A percentile compares a stretch with the other conserved stretches of the same genome.
These are phyloP conservation scores for Tautogolabrus adspersus DNA, from an alignment of 2,113 vertebrate genomes.

Conservation along the genomic window DNA sequence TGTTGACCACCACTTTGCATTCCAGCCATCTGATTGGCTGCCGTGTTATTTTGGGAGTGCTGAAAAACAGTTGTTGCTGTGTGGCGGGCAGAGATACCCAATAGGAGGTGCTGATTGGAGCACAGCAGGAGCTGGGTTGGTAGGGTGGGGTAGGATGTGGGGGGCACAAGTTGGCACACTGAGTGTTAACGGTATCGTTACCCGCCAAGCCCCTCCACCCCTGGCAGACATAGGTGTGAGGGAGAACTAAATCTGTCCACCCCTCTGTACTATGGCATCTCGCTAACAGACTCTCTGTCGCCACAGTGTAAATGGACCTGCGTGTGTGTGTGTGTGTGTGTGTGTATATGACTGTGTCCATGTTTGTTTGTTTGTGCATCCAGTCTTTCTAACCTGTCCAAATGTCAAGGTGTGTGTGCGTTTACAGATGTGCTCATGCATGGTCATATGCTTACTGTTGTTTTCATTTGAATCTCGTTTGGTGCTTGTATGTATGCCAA, in stretches of 20 bases:
- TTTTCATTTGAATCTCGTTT: slow-evolving; percentile 6
- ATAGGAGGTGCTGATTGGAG: slow-evolving; percentile 70
- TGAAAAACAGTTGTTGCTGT: slow-evolving; percentile 80
- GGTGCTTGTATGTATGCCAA: neutral
- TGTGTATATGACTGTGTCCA: neutral
- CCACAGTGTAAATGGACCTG: slow-evolving; percentile 85
- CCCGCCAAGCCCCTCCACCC: slow-evolving; percentile 52
- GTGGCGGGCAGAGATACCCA: slow-evolving; percentile 65
- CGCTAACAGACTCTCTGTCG: slow-evolving; percentile 87
- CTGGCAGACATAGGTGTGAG: slow-evolving; percentile 79
- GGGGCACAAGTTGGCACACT: slow-evolving; percentile 65
- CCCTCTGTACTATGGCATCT: slow-evolving; percentile 83
- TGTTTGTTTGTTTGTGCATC: slow-evolving; percentile 2
- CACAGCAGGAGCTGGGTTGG: slow-evolving; percentile 37
- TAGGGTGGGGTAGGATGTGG: neutral
- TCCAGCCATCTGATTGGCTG: slow-evolving; percentile 63
- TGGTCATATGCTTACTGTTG: neutral
- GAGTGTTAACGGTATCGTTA: slow-evolving; percentile 81
- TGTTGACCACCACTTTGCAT: slow-evolving; percentile 40
- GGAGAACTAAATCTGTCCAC: slow-evolving; percentile 81
- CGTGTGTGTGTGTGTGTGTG: slow-evolving; percentile 8
- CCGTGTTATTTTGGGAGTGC: slow-evolving; percentile 80
- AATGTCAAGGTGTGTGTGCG: neutral
- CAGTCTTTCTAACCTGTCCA: slow-evolving; percentile 4
- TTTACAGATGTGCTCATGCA: slow-evolving; percentile 3